Conservation (phyloP, 2,797 vertebrate genomes). For the Typhlichthys eigenmanni region DNA sequence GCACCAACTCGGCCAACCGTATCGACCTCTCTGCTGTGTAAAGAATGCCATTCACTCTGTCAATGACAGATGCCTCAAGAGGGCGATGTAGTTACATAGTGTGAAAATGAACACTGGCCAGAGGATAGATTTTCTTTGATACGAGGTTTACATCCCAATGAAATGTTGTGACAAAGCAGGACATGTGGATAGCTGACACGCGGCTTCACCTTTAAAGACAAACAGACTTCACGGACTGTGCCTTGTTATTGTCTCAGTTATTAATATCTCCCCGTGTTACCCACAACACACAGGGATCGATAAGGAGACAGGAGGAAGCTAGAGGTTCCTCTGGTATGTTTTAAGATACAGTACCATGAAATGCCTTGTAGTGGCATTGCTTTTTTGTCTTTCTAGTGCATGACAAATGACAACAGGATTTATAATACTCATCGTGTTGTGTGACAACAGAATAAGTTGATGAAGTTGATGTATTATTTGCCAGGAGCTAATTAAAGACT, state of each 20-base stretch:
- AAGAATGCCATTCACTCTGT: slow-evolving; percentile 30
- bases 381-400: not conserved
- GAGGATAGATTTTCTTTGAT: slow-evolving; percentile 19
- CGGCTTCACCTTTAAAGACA: slow-evolving; percentile 48
- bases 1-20: slow-evolving; percentile 88
- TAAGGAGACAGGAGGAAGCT: slow-evolving; percentile 18
- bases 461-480: slow-evolving; percentile 16
- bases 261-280: slow-evolving; percentile 13
- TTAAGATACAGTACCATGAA: slow-evolving; percentile 1
- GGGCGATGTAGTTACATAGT: slow-evolving; percentile 22
- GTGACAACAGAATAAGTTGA: not conserved
- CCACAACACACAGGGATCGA: slow-evolving; percentile 21
- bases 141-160: not conserved
- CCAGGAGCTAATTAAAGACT: slow-evolving; percentile 18
- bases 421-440: not conserved
- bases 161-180: slow-evolving; percentile 30
- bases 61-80: slow-evolving; percentile 14
- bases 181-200: slow-evolving; percentile 17
- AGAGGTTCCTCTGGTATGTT: slow-evolving; percentile 8
- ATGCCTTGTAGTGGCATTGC: not conserved
- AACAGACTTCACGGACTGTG: slow-evolving; percentile 62
- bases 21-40: slow-evolving; percentile 92
- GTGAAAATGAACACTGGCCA: slow-evolving; percentile 56
- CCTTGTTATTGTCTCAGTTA: slow-evolving; percentile 32
- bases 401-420: slow-evolving; percentile 1